Evolutionary conservation across 2,797 vertebrate genomes (phyloP), one percentile per base, ranked within the genome.

Genomic region (Enteromius fasciolatus): DNA sequence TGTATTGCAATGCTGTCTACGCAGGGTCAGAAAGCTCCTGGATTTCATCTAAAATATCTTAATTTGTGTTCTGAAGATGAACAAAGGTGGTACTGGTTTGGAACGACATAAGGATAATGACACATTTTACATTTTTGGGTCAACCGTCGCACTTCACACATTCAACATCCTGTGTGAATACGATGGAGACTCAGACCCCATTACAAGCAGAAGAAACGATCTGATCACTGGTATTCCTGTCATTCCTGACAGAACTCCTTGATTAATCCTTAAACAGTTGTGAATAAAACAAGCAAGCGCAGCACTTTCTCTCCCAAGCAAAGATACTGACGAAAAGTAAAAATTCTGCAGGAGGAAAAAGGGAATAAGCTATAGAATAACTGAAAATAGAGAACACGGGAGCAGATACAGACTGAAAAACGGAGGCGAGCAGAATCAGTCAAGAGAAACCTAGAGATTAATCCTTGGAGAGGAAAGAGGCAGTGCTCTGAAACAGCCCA

Each of bases 391-490:
- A 66, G 39, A 72, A 12, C 8, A 39, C 68, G 52, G 28, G 23
- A 76, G 31, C 14, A 23, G 76, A 69, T 20, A 31, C 10, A 10
- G 33, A 23, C 12, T 44, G 31, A 67, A 44, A 76, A 73, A 66
- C 66, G 28, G 70, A 44, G 59, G 63, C 72, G 25, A 57, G 68
- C 33, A 83, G 69, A 81, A 82, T 76, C 75, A 52, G 78, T 54
- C 61, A 84, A 80, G 86, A 87, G 88, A 91, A 75, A 90, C 80
- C 64, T 41, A n/a, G 20, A 83, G 69, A 85, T 87, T 76, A 85
- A 81, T 84, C 74, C 64, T 84, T 54, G 67, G 64, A 82, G 80
- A 80, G 69, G 76, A 69, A 23, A 48, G 66, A 76, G 66, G 54
- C 80, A 73, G 78, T 41, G 57, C 69, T 61, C 52, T 54, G 54